These are phyloP conservation scores for Pelusios castaneus DNA, from an alignment of 2,113 vertebrate species.

Conservation along the genomic window DNA sequence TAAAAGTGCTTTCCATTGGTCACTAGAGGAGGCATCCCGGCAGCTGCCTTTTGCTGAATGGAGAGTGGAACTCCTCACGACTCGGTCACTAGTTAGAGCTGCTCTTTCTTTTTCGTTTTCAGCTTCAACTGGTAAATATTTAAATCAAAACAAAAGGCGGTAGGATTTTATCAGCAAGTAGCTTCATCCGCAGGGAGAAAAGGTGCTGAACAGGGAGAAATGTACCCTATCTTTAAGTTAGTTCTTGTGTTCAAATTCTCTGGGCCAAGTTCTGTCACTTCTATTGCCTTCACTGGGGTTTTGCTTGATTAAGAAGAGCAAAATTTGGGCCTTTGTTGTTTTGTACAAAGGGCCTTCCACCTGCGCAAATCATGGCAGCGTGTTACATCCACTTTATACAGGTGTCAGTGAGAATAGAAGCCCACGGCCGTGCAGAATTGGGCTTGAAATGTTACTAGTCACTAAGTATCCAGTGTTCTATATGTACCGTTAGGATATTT, in stretches of 20 bases:
- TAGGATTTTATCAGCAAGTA: not conserved
- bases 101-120: constrained; percentile 47
- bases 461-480: not conserved
- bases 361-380: not conserved
- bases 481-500: accelerated
- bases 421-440: accelerated
- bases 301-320: not conserved
- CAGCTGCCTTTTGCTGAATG: not conserved
- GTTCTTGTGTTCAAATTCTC: accelerated
- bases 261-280: accelerated
- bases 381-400: not conserved
- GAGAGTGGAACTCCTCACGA: constrained; percentile 8
- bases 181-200: not conserved
- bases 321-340: no score
- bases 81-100: constrained; percentile 18
- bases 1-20: not conserved
- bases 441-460: not conserved
- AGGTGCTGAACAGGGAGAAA: not conserved
- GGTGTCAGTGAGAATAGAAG: not conserved
- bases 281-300: not conserved
- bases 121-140: constrained; percentile 44
- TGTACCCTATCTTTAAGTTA: not conserved
- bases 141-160: not conserved
- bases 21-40: constrained; percentile 55
- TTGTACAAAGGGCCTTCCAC: not conserved